Base-by-base conservation (phyloP, 2,888 invertebrate genomes). In the Dermolepida albohirtum region DNA sequence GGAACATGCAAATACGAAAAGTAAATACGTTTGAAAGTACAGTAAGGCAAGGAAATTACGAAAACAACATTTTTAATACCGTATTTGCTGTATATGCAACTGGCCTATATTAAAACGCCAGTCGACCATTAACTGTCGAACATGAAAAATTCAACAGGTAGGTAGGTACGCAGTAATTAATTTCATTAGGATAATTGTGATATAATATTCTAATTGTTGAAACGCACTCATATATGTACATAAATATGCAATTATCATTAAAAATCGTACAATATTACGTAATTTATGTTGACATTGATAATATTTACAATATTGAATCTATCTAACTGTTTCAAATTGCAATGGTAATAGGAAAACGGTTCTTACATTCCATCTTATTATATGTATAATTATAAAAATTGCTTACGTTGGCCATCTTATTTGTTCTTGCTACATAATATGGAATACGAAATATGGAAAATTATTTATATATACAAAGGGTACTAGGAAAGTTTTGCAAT, bases 241-340 rank as follows among this genome's bases (percentile, higher is more conserved):
- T 22, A 16, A 11, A 27, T 22, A 22, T 27, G 22, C 22, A 11
- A 50, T 50, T 50, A 22, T 34, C 14, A 50, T 22, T 6, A 5
- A 8, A 2, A 50, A 22, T 22, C 50, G 50, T 6, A 17, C 16
- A 8, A 27, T 44, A 57, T 43, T 43, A 27, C 57, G 57, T 43
- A 57, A 57, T 57, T 57, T 29, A 14, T 57, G 27, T 44, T 44
- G 57, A 44, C 57, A 57, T 57, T 57, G 57, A 57, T 27, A 43
- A 27, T 41, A 43, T 55, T 52, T 50, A 29, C 12, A 12, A 14
- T n/a, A 44, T 41, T 22, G 22, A 44, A 44, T 57, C 12, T 14
- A 47, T 47, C 43, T 57, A 43, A 43, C 54, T 55, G 54, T 55
- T 57, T 40, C 40, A 44, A 44, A 57, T 57, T 27, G n/a, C 22